These are phyloP conservation scores for Lacerta viridis DNA, from an alignment of 2,797 vertebrate species.

Conservation along the genomic window DNA sequence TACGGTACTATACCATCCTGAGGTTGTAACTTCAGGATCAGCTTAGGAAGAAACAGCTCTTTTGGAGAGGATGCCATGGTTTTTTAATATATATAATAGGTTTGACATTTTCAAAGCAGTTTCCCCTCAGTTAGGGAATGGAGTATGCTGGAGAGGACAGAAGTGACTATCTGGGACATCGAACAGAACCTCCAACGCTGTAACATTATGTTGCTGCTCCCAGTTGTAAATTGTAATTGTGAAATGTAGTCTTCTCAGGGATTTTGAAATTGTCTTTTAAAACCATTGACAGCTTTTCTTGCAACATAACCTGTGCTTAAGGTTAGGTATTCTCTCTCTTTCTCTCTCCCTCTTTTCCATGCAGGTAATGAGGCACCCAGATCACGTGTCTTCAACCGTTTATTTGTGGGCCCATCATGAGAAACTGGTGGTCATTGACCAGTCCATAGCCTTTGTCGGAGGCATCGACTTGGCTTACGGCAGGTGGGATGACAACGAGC, in stretches of 20 bases:
- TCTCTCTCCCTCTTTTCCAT: not conserved
- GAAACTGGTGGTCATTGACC: slow-evolving; percentile 94
- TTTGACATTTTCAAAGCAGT: not conserved
- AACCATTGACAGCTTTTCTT: not conserved
- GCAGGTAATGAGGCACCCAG: slow-evolving; percentile 95
- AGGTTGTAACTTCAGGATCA: not conserved
- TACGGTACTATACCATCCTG: not conserved
- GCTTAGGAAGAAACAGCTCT: not conserved
- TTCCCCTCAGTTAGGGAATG: not conserved
- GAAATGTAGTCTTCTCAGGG: not conserved
- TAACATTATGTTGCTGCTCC: not conserved
- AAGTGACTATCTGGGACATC: too few relatives aligned
- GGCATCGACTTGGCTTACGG: slow-evolving; percentile 97
- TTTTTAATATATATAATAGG: not conserved
- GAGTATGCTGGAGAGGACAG: too few relatives aligned
- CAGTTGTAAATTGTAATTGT: not conserved
- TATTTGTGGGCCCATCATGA: slow-evolving; percentile 98
- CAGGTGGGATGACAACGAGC: slow-evolving; percentile 93
- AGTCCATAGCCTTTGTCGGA: slow-evolving; percentile 93
- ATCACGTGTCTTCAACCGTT: slow-evolving; percentile 93
- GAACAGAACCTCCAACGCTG: rapidly evolving
- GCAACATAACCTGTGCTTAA: not conserved
- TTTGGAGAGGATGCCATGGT: not conserved
- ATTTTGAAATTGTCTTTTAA: not conserved
- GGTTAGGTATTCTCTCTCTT: not conserved